Evolutionary conservation across 1,140 invertebrate species (phyloP), one percentile per base, ranked within the genome.

Genomic region (Monomorium pharaonis): DNA sequence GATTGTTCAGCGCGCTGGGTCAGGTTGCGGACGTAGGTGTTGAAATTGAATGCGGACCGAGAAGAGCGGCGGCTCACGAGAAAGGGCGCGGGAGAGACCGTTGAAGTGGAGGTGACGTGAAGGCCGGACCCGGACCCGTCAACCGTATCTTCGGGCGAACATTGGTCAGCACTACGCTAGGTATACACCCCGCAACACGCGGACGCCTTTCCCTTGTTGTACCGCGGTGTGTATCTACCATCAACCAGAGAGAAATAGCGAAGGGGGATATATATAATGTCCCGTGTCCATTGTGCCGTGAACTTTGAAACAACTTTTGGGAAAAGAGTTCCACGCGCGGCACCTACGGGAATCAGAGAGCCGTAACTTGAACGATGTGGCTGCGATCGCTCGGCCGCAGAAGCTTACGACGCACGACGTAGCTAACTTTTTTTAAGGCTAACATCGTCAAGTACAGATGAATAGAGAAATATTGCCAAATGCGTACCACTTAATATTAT

Each of bases 261-360:
- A 90, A 91, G 86, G 90, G 76, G 91, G 91, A 84, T 84, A 93
- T 92, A 93, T 92, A 93, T 67, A 67, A 67, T 91, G 89, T 37
- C 51, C 37, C 51, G 90, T 88, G 88, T 88, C 93, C 91, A 94
- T 94, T 95, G 93, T 95, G 90, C 93, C 92, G 89, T 92, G 92
- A 94, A 94, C 94, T 95, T 94, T 92, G 92, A 86, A 92, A 92
- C 93, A 94, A 94, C 93, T 95, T 94, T 94, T 77, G 81, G 85
- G 78, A 81, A 92, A 92, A 93, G 89, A 90, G 90, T 92, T 89
- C 51, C 67, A 51, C 18, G 44, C 65, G 62, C 56, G 44, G 54
- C 33, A 56, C 65, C 88, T 69, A 88, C 86, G 81, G 56, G 67
- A 86, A 88, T 75, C 60, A 77, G 77, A 33, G 67, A 1, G 75